Base-by-base conservation (phyloP, 1,140 invertebrate species). In the Drosophila paulistorum region DNA sequence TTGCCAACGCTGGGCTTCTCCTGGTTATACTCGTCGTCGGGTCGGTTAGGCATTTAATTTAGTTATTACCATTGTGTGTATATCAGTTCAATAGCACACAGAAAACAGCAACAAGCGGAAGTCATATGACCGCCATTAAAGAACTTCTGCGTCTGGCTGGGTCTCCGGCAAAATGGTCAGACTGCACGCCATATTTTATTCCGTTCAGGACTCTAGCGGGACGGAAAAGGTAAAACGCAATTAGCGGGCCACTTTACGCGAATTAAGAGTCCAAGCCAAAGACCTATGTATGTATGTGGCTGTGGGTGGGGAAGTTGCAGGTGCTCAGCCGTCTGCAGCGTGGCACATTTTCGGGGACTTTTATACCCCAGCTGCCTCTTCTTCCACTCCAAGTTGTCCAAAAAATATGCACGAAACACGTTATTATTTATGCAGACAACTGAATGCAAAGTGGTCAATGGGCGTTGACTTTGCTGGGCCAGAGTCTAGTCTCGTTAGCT, bases 191-290 rank as follows among this genome's bases (percentile, higher is more conserved):
- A 85, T 87, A 54, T 48, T 41, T 66, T 80, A 59, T 65, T 30
- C 42, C 51, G 51, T 58, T 80, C 9, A 65, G 30, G 48, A 68
- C 65, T 30, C 17, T 17, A 11, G 17, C 37, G 11, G 5, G 39
- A 10, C 20, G 23, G 35, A 3, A 66, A 69, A 89, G 73, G 73
- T 89, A 72, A 83, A 89, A 87, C 77, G 73, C 80, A 89, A 87
- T 89, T 86, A 83, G 65, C 67, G 65, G 72, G 65, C 39, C 72
- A 57, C 77, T 79, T 85, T 75, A 79, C 57, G 58, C 41, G 67
- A 82, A 79, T 86, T 86, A 83, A 82, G 71, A 68, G 63, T 48
- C 41, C 26, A 20, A 63, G 14, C 20, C 20, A 20, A 23, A 51
- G n/a, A 10, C 14, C 39, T 6, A 30, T 30, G n/a, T n/a, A n/a